A percentile compares a stretch with the other conserved stretches of the same genome.
phyloP scores from a whole-genome alignment of 2,797 vertebrate genomes.

The Alcedo quadribrachys region DNA sequence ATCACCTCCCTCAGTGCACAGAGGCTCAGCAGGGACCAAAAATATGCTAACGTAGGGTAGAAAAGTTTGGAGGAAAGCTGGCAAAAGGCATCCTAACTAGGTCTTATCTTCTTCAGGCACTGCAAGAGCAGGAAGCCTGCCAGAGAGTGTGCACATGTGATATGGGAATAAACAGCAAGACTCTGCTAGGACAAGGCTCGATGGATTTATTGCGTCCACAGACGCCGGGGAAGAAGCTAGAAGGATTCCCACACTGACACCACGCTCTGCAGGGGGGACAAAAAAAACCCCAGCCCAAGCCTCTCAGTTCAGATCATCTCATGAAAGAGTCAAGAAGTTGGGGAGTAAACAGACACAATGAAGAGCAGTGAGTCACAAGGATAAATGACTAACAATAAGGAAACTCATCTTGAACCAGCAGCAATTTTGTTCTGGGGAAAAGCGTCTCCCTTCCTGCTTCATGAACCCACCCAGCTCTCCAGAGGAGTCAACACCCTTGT shows the following conservation, averaged over 20 bases:
- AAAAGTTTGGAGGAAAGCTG: neutral
- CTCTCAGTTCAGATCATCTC: fast-evolving
- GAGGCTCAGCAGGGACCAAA: neutral
- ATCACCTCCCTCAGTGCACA: fast-evolving
- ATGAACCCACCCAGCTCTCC: neutral
- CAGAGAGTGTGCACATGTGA: fast-evolving
- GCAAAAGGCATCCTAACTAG: neutral
- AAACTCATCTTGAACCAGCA: neutral
- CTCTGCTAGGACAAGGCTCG: neutral
- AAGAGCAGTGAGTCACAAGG: neutral
- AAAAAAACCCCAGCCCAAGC: neutral
- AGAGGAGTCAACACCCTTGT: neutral
- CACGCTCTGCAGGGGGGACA: neutral
- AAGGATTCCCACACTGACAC: neutral
- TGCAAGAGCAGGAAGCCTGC: neutral
- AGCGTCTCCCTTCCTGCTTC: neutral
- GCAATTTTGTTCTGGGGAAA: neutral
- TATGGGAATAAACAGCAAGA: neutral
- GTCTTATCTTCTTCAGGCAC: neutral
- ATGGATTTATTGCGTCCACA: neutral
- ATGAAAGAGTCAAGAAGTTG: neutral
- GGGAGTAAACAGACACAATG: neutral
- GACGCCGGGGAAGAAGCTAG: neutral
- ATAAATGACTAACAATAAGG: neutral
- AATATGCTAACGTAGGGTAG: fast-evolving